Percentiles rank a stretch among this genome's conserved stretches.
Evolutionary conservation across 1,140 invertebrate species (phyloP).

Genomic region (Ceratosolen solmsi): DNA sequence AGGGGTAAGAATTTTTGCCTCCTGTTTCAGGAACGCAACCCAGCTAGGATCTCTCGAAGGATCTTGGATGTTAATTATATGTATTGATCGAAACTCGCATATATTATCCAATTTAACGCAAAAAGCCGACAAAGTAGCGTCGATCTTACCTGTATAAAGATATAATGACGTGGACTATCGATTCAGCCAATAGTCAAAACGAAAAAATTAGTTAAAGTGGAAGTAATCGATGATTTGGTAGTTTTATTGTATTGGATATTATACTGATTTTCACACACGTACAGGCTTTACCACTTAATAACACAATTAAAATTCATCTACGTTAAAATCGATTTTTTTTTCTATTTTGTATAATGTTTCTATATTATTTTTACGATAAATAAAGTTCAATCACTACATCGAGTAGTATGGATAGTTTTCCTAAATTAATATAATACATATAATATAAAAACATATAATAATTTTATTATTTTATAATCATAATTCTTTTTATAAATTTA

Average conservation of each 20-base stretch:
- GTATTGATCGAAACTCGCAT: not conserved
- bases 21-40: too few species aligned
- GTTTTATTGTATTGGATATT: not conserved
- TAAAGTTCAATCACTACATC: too few species aligned
- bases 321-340: not conserved
- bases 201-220: not conserved
- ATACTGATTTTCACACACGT: not conserved
- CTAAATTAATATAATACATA: too few species aligned
- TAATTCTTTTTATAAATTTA: too few species aligned
- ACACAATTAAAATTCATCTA: not conserved
- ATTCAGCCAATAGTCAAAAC: not conserved
- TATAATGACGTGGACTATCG: not conserved
- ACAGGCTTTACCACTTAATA: not conserved
- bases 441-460: too few species aligned
- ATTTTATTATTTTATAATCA: too few species aligned
- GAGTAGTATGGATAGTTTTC: too few species aligned
- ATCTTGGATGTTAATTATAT: slow-evolving; percentile 40
- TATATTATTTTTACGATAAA: too few species aligned
- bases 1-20: not conserved
- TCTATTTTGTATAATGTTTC: too few species aligned
- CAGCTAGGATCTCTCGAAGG: too few species aligned
- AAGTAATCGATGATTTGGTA: not conserved
- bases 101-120: slow-evolving; percentile 13
- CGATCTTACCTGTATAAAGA: not conserved
- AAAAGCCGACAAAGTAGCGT: slow-evolving; percentile 15